These are phyloP conservation scores for Meandrina meandrites DNA, from an alignment of 92 coral and sea anemone species.

Conservation along the genomic window DNA sequence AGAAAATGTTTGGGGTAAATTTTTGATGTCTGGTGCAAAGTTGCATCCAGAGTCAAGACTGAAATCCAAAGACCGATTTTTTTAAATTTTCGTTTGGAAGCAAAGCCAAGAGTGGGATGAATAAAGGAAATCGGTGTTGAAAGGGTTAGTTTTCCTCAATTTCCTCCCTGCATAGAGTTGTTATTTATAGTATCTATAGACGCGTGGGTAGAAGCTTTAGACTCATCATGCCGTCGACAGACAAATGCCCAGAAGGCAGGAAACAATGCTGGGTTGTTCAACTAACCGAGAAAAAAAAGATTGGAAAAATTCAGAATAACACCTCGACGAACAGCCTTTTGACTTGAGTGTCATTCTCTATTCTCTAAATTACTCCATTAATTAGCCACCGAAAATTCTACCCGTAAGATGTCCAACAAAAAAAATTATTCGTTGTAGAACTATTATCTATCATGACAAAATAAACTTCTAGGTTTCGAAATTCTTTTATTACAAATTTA, in stretches of 20 bases:
- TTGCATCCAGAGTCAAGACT: background rate
- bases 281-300: no score
- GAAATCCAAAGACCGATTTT: background rate
- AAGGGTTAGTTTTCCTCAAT: background rate
- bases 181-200: slow-evolving; percentile 1
- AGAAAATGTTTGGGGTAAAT: background rate
- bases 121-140: background rate
- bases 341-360: background rate
- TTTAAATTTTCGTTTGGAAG: background rate
- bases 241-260: background rate
- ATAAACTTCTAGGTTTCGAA: background rate
- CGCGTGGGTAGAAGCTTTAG: background rate
- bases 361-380: background rate
- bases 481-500: slow-evolving; percentile 32
- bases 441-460: background rate
- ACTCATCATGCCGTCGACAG: background rate
- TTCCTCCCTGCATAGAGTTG: background rate
- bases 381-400: background rate
- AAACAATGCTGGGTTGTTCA: background rate
- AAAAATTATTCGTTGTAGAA: background rate
- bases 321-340: background rate
- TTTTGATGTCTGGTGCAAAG: background rate
- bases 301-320: background rate
- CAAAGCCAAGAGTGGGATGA: background rate
- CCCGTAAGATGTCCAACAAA: background rate